Base-by-base conservation (phyloP, 2,113 vertebrate genomes). In the Xiphophorus maculatus region DNA sequence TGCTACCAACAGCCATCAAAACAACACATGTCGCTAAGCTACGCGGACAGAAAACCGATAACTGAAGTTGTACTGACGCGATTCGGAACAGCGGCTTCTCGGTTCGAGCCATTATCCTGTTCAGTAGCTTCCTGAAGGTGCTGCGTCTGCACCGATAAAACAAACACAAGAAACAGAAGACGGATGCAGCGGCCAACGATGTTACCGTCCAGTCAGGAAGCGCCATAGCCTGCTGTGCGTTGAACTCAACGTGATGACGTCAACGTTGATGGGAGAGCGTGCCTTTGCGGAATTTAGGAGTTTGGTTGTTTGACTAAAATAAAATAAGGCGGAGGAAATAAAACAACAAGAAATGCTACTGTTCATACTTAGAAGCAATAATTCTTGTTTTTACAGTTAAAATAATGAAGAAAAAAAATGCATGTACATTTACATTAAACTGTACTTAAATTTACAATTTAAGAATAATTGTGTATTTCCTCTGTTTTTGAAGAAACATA, bases 51-150 rank as follows among this genome's bases (percentile, higher is more conserved):
- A n/a, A 58, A n/a, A 58, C 51, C 10, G 51, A 2, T 25, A 7
- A 22, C 48, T 54, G 0, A 10, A 58, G 51, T 22, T 0, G 3
- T 14, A 95, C 95, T 95, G 72, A 96, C 95, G 94, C 95, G 6
- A 96, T 95, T 80, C 94, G 91, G 80, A 96, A 96, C 74, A 96
- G 76, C 1, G 94, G 94, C 87, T 93, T 96, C 87, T 96, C 94
- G 0, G 95, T 93, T 4, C 94, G 94, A 6, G 95, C 95, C 95
- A 96, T 96, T 29, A 93, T 71, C 61, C 69, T 81, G 29, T 13
- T 63, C 5, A 88, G 2, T 0, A 83, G 0, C 22, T 75, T 88
- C 3, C 82, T 90, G 89, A 87, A 82, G 7, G 69, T 74, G 1
- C 54, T 3, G 0, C 86, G 78, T 22, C 83, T 80, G 82, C 84